phyloP scores from a whole-genome alignment of 2,113 vertebrate genomes.

The Gadus chalcogrammus region DNA sequence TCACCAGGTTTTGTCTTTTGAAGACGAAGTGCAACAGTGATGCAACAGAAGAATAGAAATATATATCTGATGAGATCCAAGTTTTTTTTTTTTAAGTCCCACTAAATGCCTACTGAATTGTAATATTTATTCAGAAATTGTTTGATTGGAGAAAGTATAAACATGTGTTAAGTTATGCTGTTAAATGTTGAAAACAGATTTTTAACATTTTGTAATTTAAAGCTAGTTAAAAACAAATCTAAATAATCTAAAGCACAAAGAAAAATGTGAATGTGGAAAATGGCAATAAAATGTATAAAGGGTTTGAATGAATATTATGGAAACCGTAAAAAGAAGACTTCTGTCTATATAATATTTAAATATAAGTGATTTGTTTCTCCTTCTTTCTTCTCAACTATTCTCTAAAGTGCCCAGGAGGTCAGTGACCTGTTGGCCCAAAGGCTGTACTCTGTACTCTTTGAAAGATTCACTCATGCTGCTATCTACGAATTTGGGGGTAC shows the following conservation, averaged over 20 bases:
- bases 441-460: conserved; percentile 21
- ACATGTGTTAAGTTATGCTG: conserved; percentile 52
- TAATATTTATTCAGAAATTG: conserved; percentile 57
- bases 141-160: conserved; percentile 31
- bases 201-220: conserved; percentile 36
- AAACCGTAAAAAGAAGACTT: conserved; percentile 30
- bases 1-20: conserved; percentile 14
- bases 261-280: conserved; percentile 54
- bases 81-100: conserved; percentile 27
- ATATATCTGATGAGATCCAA: conserved; percentile 23
- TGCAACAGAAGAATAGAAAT: conserved; percentile 23
- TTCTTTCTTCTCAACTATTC: conserved; percentile 4
- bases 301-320: conserved; percentile 27
- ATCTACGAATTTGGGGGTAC: conserved; percentile 27
- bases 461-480: conserved; percentile 45
- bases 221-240: conserved; percentile 10
- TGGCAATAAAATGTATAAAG: conserved; percentile 51
- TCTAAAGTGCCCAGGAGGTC: conserved; percentile 2
- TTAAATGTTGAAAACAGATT: conserved; percentile 37
- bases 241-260: conserved; percentile 64
- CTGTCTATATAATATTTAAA: conserved; percentile 42
- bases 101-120: conserved; percentile 36
- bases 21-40: conserved; percentile 13
- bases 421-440: not conserved
- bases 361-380: conserved; percentile 23